Evolutionary conservation across 2,113 vertebrate genomes (phyloP).

Genomic region (Columbina picui): DNA sequence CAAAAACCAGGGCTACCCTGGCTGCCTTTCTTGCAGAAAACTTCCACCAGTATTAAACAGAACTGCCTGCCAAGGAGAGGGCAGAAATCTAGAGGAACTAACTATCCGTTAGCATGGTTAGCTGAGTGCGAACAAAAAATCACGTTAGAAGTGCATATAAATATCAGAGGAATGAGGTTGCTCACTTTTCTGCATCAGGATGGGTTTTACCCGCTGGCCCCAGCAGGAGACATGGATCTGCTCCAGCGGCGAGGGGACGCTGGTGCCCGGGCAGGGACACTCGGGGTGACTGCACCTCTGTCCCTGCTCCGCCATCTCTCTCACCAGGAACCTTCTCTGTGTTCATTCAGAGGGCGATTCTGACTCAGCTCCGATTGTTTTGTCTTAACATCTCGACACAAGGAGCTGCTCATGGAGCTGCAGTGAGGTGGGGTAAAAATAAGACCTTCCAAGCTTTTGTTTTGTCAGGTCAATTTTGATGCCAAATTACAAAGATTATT

Average conservation of each 20-base stretch:
- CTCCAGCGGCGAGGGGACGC: not conserved
- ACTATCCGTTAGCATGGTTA: not conserved
- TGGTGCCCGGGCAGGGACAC: accelerated
- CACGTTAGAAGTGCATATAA: not conserved
- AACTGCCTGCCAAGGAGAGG: not conserved
- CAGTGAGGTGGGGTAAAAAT: not conserved
- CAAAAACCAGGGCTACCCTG: not conserved
- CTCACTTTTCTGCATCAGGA: not conserved
- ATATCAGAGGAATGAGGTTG: not conserved
- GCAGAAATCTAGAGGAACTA: not conserved
- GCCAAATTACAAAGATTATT: not conserved
- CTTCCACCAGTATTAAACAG: not conserved
- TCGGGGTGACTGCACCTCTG: not conserved
- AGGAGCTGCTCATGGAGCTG: not conserved
- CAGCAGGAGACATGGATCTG: accelerated
- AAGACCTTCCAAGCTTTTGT: not conserved
- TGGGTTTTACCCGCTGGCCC: not conserved
- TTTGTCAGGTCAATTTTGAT: not conserved
- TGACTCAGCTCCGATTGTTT: not conserved
- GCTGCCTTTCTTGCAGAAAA: not conserved
- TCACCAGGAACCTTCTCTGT: not conserved
- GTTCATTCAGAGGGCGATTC: not conserved
- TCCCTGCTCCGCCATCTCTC: not conserved
- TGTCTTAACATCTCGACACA: not conserved
- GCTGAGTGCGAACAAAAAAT: not conserved